A percentile compares a stretch with the other conserved stretches of the same genome.
Conservation (phyloP, 37 sponge, comb jelly and placozoan species). For the Lycopodina hypogea region DNA sequence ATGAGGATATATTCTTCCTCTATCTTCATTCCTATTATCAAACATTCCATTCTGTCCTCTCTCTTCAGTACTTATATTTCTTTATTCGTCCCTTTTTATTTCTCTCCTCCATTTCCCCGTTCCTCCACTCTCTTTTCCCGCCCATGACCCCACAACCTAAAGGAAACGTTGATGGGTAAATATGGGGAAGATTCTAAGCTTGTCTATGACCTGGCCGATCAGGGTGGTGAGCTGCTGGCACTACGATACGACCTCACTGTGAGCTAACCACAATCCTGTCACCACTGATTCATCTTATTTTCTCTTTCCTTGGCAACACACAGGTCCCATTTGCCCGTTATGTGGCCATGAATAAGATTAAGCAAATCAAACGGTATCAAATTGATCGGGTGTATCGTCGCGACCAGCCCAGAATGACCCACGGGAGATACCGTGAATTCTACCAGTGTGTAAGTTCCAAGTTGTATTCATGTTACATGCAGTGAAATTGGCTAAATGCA, state of each 20-base stretch:
- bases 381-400: constrained; percentile 96
- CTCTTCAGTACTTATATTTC: too few relatives aligned
- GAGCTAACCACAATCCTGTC: constrained; percentile 7
- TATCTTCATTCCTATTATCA: too few relatives aligned
- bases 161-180: constrained; percentile 88
- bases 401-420: constrained; percentile 94
- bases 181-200: constrained; percentile 98
- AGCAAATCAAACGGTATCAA: constrained; percentile 94
- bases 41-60: too few relatives aligned
- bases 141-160: neutral
- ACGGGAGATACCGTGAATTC: constrained; percentile 94
- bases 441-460: constrained; percentile 94
- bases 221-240: constrained; percentile 95
- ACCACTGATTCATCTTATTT: neutral
- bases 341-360: constrained; percentile 92
- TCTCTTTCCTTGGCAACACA: neutral
- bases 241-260: constrained; percentile 98
- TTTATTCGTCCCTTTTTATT: too few relatives aligned
- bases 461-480: neutral
- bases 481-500: neutral
- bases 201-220: constrained; percentile 96
- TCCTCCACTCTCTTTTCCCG: neutral
- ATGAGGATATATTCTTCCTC: neutral
- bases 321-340: constrained; percentile 91
- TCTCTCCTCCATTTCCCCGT: too few relatives aligned